Evolutionary conservation across 1,140 invertebrate species (phyloP), one percentile per base, ranked within the genome.

Genomic region (Manduca sexta): DNA sequence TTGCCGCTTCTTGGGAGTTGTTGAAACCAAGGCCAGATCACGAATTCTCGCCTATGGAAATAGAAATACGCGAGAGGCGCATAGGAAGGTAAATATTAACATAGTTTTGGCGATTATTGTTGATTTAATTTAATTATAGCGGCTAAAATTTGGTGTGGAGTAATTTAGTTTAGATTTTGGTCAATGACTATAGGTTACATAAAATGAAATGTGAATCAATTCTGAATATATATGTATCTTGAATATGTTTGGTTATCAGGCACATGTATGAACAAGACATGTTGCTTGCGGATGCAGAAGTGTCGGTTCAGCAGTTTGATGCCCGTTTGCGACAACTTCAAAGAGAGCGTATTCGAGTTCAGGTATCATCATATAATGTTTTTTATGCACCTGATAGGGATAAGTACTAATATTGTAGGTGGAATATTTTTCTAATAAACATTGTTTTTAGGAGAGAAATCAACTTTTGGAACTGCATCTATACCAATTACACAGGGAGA

Each of bases 401-500:
- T n/a, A n/a, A n/a, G n/a, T n/a, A n/a, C n/a, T n/a, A n/a, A n/a
- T n/a, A n/a, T n/a, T n/a, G n/a, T n/a, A n/a, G n/a, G n/a, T n/a
- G n/a, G n/a, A n/a, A n/a, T n/a, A n/a, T n/a, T n/a, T n/a, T n/a
- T n/a, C n/a, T n/a, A n/a, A n/a, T n/a, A n/a, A n/a, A n/a, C n/a
- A n/a, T n/a, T n/a, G n/a, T 34, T 47, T 49, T 11, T 33, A 85
- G 80, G 79, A 84, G 45, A 76, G 91, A 3, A 88, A 90, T 44
- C 89, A 92, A 60, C 88, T 92, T 45, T 80, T 91, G 34, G 88
- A 91, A 46, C 57, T 91, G 21, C 91, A 90, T 73, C 74, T 94
- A 45, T 87, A 94, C n/a, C 92, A 91, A 11, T 69, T 95, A 8
- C 92, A 94, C 78, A 91, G 94, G 74, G 94, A 96, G 79, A 85